Evolutionary conservation across 2,113 vertebrate genomes (phyloP).

Genomic region (Neopipo cinnamomea): DNA sequence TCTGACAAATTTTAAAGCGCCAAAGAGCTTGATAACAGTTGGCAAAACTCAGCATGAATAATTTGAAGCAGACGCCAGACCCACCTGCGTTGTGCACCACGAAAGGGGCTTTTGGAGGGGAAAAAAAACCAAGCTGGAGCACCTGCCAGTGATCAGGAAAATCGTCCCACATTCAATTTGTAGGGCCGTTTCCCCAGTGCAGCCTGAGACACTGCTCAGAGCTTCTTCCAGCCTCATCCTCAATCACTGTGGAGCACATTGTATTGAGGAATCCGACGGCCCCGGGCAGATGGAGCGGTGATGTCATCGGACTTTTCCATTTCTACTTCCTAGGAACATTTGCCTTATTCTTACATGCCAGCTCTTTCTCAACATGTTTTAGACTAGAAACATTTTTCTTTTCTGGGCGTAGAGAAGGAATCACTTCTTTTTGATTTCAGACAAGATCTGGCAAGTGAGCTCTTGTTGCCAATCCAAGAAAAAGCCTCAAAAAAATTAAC

Average conservation of each 20-base stretch:
- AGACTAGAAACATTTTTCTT: constrained; percentile 67
- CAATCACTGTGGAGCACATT: constrained; percentile 44
- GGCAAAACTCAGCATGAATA: background rate
- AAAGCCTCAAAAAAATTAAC: constrained; percentile 65
- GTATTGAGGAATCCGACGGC: constrained; percentile 28
- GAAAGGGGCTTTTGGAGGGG: background rate
- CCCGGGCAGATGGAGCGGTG: constrained; percentile 49
- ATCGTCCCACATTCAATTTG: background rate
- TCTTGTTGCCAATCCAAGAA: constrained; percentile 63
- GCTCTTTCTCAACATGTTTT: constrained; percentile 64
- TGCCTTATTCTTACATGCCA: constrained; percentile 56
- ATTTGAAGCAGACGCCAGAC: background rate
- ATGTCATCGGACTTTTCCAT: constrained; percentile 55
- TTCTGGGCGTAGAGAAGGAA: constrained; percentile 63
- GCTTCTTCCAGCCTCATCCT: constrained; percentile 5
- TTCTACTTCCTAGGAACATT: constrained; percentile 61
- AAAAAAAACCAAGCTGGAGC: background rate
- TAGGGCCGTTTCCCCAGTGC: background rate
- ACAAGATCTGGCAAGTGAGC: constrained; percentile 75
- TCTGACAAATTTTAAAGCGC: background rate
- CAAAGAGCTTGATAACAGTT: background rate
- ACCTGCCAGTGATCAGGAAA: background rate
- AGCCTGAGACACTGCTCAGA: background rate
- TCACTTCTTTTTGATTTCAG: constrained; percentile 75
- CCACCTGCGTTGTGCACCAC: background rate